Evolutionary conservation across 2,888 invertebrate species (phyloP), one percentile per base, ranked within the genome.

Genomic region (Phyllotreta cruciferae): DNA sequence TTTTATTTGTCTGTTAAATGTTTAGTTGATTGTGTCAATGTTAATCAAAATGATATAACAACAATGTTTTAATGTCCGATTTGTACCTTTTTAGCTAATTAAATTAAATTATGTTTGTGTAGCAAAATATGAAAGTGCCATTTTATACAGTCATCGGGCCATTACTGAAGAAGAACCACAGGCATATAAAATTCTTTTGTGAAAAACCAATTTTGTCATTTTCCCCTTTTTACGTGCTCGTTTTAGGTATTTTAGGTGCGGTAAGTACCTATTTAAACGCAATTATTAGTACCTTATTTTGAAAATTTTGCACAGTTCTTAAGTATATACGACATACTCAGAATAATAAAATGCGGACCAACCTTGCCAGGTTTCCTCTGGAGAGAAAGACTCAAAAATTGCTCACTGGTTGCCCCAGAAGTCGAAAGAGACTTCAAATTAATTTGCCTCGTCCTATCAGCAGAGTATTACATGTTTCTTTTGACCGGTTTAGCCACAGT

Each of bases 361-460:
- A 70, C 71, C 14, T 63, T 80, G 52, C 78, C 79, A 0, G 75
- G 75, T 47, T 76, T 74, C 54, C 68, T 79, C 61, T 71, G 71
- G 71, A 70, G 76, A 44, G 69, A 73, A 49, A 66, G 78, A 42
- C 66, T 76, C 36, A 74, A 76, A 68, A 67, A 69, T 37, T 75
- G 73, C 10, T 74, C 73, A 64, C 45, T 78, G 3, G 69, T 79
- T 6, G 67, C 73, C 8, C 75, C 77, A 35, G 75, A 76, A 71
- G 69, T 71, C 45, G 78, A 80, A 69, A 70, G 81, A 56, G 81
- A 81, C 63, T 71, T 78, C 34, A 80, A 79, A 71, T 67, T 81
- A 34, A 76, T 81, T 52, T 75, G 75, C 61, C 67, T 79, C 11
- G 77, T 79, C 4, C 65, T 80, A n/a, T 79, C 79, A 1, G 60